A percentile compares a stretch with the other conserved stretches of the same genome.
Conservation (phyloP, 2,797 vertebrate species). For the Neosilurus mollespiculum region DNA sequence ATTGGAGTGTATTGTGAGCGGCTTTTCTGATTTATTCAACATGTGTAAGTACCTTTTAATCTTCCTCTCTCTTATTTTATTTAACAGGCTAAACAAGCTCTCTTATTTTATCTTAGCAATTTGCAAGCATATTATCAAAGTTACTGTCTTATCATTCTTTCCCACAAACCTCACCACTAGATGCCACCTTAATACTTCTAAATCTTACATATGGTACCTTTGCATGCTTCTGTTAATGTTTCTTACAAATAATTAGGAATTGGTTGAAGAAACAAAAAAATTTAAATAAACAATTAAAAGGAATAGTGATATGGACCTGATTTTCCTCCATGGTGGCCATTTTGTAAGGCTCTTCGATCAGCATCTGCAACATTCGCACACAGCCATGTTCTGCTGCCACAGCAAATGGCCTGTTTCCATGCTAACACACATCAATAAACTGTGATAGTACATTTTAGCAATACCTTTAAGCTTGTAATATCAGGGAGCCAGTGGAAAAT, state of each 20-base stretch:
- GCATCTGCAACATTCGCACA: conserved; percentile 75
- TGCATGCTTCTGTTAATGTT: neutral
- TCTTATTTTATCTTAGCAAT: too few species aligned
- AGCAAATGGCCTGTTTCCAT: conserved; percentile 79
- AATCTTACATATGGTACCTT: too few species aligned
- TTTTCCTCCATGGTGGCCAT: conserved; percentile 85
- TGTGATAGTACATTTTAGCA: neutral
- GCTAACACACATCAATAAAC: conserved; percentile 65
- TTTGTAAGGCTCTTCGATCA: conserved; percentile 74
- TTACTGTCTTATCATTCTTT: too few species aligned
- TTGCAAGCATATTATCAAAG: too few species aligned
- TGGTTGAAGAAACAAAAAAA: neutral
- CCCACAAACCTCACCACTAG: too few species aligned
- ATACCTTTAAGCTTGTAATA: neutral
- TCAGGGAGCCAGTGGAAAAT: neutral
- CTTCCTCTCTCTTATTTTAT: too few species aligned
- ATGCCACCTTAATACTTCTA: too few species aligned
- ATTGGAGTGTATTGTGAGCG: too few species aligned
- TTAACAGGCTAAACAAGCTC: too few species aligned
- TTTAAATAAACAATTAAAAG: neutral
- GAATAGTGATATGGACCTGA: conserved; percentile 68
- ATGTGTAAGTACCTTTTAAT: too few species aligned
- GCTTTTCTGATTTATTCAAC: too few species aligned
- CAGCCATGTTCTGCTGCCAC: conserved; percentile 83
- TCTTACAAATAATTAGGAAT: too few species aligned